A percentile compares a stretch with the other conserved stretches of the same genome.
Evolutionary conservation across 1,140 invertebrate species (phyloP).

Genomic region (Spodoptera litura): DNA sequence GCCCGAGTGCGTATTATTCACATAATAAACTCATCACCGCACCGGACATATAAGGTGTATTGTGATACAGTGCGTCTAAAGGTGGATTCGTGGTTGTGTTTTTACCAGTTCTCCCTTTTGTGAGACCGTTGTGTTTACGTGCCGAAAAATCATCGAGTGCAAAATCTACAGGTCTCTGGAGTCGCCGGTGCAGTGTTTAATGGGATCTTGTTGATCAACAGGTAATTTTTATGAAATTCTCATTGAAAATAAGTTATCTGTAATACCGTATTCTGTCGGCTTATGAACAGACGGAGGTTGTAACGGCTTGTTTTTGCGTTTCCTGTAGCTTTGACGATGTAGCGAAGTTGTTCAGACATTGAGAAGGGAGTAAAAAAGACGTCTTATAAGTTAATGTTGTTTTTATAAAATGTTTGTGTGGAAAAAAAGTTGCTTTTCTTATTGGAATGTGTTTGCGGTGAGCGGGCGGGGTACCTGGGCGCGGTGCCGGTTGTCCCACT

Average conservation of each 20-base stretch:
- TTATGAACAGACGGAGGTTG: slow-evolving; percentile 12
- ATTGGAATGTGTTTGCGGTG: slow-evolving; percentile 56
- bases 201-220: slow-evolving; percentile 83
- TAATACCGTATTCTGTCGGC: slow-evolving; percentile 18
- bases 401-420: slow-evolving; percentile 37
- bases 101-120: slow-evolving; percentile 79
- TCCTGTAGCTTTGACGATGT: slow-evolving; percentile 32
- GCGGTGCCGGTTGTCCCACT: slow-evolving; percentile 63
- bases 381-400: slow-evolving; percentile 6
- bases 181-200: slow-evolving; percentile 70
- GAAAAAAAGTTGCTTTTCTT: slow-evolving; percentile 53
- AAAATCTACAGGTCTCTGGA: slow-evolving; percentile 62
- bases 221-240: slow-evolving; percentile 64
- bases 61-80: slow-evolving; percentile 77
- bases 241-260: slow-evolving; percentile 40
- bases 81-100: slow-evolving; percentile 82
- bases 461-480: slow-evolving; percentile 54
- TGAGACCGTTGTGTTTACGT: slow-evolving; percentile 82
- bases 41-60: slow-evolving; percentile 60
- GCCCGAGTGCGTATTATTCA: slow-evolving; percentile 65
- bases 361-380: slow-evolving; percentile 24
- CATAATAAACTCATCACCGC: slow-evolving; percentile 63
- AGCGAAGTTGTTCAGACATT: slow-evolving; percentile 1
- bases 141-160: slow-evolving; percentile 66
- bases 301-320: slow-evolving; percentile 40